Percentiles rank a stretch among this genome's conserved stretches.
phyloP scores from a whole-genome alignment of 2,113 vertebrate genomes.

The Neoarius graeffei region DNA sequence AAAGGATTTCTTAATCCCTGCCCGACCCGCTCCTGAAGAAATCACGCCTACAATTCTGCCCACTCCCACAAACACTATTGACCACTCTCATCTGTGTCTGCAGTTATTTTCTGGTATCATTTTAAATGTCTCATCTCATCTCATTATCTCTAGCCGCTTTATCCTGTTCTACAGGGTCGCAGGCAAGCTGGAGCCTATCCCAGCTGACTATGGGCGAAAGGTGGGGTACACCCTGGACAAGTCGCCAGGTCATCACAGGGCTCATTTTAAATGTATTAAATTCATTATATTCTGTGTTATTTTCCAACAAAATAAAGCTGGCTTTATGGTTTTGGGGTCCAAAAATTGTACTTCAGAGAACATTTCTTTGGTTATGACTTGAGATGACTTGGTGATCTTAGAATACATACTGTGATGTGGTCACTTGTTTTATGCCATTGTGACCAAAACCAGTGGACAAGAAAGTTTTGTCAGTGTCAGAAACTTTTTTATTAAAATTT shows the following conservation, averaged over 20 bases:
- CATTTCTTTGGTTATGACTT: background rate
- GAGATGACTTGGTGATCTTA: background rate
- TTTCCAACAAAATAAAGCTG: background rate
- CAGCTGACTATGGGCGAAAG: no score
- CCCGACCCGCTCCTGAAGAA: background rate
- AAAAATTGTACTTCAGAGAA: background rate
- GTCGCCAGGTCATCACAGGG: no score
- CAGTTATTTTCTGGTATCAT: background rate
- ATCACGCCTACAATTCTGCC: background rate
- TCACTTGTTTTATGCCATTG: background rate
- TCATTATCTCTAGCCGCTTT: no score
- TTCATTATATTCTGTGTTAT: background rate
- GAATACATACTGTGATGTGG: background rate
- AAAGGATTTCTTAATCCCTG: background rate
- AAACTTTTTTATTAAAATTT: background rate
- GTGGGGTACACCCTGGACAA: no score
- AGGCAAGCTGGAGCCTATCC: no score
- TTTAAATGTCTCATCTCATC: background rate
- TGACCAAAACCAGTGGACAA: background rate
- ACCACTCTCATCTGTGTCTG: background rate
- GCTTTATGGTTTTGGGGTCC: background rate
- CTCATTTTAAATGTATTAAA: no score
- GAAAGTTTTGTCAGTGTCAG: background rate
- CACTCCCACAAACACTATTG: background rate
- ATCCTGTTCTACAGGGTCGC: no score